These are phyloP conservation scores for Trinorchestia longiramus DNA, from an alignment of 1,140 invertebrate genomes.

Conservation along the genomic window DNA sequence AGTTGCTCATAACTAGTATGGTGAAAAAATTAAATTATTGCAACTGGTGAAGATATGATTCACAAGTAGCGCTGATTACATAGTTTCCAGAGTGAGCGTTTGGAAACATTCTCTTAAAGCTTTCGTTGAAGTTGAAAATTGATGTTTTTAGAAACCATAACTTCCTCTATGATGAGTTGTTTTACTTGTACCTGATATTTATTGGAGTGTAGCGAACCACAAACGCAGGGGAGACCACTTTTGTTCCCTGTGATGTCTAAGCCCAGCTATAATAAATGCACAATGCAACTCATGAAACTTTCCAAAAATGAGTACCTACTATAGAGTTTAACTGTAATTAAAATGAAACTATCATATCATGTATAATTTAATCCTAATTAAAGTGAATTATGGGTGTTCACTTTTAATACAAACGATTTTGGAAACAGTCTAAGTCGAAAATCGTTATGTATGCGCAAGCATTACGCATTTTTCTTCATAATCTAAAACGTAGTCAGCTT, in stretches of 20 bases:
- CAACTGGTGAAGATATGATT: background rate
- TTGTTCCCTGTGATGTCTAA: background rate
- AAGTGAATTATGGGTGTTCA: no score
- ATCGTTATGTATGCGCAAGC: no score
- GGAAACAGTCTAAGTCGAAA: no score
- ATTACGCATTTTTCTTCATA: no score
- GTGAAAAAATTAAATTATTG: background rate
- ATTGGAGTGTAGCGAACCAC: background rate
- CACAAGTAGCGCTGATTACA: background rate
- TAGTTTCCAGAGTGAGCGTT: background rate
- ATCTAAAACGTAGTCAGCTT: no score
- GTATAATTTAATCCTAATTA: no score
- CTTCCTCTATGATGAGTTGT: background rate
- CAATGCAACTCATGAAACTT: no score
- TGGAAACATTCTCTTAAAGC: background rate
- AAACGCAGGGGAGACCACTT: background rate
- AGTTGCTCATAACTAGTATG: background rate
- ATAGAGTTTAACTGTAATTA: no score
- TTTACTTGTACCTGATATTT: background rate
- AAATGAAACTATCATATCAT: no score
- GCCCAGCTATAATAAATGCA: no score
- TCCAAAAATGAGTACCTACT: no score
- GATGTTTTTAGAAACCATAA: background rate
- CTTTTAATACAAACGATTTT: background rate
- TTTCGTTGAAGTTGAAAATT: background rate